These are phyloP conservation scores for Speoplatyrhinus poulsoni DNA, from an alignment of 2,113 vertebrate species.

Conservation along the genomic window DNA sequence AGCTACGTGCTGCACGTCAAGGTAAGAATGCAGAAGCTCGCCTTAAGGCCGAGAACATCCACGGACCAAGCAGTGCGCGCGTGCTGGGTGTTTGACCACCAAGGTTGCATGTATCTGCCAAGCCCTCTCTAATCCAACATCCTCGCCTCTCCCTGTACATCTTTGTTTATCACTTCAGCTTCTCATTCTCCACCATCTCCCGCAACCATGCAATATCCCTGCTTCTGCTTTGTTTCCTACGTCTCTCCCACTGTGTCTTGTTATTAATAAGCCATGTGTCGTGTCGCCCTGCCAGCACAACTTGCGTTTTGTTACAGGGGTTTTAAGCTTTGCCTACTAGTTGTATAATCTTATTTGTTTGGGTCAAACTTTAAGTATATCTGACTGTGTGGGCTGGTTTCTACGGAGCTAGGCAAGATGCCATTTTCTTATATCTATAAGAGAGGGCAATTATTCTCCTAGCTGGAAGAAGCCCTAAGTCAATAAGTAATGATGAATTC, in stretches of 20 bases:
- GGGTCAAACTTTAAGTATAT: no score
- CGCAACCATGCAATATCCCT: slow-evolving; percentile 7
- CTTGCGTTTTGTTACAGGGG: slow-evolving; percentile 11
- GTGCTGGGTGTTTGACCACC: no score
- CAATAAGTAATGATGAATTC: no score
- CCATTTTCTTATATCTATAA: no score
- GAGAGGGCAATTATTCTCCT: no score
- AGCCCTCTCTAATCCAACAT: slow-evolving; percentile 28
- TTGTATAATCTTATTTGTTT: background rate
- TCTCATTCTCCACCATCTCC: background rate
- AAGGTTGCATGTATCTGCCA: background rate
- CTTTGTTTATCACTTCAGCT: slow-evolving; percentile 40
- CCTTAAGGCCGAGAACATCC: no score
- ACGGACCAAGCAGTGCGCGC: no score
- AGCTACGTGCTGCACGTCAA: background rate
- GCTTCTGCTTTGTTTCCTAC: slow-evolving; percentile 35
- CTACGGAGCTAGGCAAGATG: no score
- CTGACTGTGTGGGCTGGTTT: no score
- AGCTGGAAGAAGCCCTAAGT: no score
- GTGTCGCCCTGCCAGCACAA: slow-evolving; percentile 10
- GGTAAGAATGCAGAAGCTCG: background rate
- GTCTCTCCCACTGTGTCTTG: slow-evolving; percentile 16
- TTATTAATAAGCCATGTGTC: slow-evolving; percentile 44
- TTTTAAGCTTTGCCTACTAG: background rate
- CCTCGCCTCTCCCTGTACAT: background rate